Evolutionary conservation across 2,113 vertebrate genomes (phyloP), one percentile per base, ranked within the genome.

Genomic region (Saccopteryx leptura): DNA sequence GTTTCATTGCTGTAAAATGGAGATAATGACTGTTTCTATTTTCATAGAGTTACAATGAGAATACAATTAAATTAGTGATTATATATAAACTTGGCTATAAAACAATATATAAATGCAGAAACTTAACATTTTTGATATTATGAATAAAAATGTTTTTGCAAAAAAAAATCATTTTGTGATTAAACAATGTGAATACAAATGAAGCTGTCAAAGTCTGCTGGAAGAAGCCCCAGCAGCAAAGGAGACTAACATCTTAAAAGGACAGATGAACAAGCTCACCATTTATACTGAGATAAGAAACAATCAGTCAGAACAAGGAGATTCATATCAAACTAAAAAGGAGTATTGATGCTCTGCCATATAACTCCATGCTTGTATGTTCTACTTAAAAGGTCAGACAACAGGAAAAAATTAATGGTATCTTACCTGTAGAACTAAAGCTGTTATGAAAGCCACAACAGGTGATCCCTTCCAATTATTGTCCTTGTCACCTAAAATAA

Each of bases 91-190:
- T 5, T 79, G 9, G 15, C 12, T 78, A 23, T 52, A 78, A 9
- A 48, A 7, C 17, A 83, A 46, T 54, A 46, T 52, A 74, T 78
- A 83, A 63, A 76, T 61, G 28, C 81, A 48, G 19, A 26, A 13
- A 28, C 31, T 79, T 96, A 69, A 93, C 74, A 91, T 39, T 87
- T 91, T 93, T 88, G 17, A 28, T 75, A 48, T 60, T 80, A 58
- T 79, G 13, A 95, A 60, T 75, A 58, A 68, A 93, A 52, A 48
- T 56, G 9, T 39, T 80, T 60, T 88, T 8, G 48, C 31, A 26
- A 21, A 39, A 39, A 39, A 39, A 39, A 39, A 39, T 91, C 39
- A 39, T 7, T 0, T 46, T 83, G 68, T 72, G 14, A 93, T 81
- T 61, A 72, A 82, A 13, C 24, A 85, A 52, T 4, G n/a, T 15